Evolutionary conservation across 2,888 invertebrate species (phyloP).

Genomic region (Eilema caniola): DNA sequence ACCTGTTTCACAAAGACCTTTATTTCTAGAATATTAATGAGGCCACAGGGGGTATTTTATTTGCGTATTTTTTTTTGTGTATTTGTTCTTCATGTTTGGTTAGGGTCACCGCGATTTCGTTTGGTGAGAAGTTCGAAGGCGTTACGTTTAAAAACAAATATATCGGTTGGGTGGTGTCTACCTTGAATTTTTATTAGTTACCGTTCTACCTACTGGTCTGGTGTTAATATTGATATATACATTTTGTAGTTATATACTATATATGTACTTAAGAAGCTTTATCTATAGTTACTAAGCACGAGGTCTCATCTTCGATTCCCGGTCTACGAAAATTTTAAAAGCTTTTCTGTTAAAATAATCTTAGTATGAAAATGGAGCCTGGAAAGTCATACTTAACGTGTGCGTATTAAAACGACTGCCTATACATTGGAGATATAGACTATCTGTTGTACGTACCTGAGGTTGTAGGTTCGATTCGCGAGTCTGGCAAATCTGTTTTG

Average conservation of each 20-base stretch:
- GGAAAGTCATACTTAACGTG: not conserved
- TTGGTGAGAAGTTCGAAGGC: constrained; percentile 47
- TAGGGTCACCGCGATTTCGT: constrained; percentile 27
- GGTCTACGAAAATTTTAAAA: not conserved
- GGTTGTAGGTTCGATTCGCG: not conserved
- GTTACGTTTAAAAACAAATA: constrained; percentile 52
- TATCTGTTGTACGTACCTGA: not conserved
- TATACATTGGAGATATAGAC: not conserved
- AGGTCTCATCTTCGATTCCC: not conserved
- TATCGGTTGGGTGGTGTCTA: constrained; percentile 43
- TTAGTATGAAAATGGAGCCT: not conserved
- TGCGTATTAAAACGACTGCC: not conserved
- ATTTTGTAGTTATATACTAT: not conserved
- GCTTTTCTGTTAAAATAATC: not conserved
- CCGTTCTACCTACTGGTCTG: constrained; percentile 18
- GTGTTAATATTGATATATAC: not conserved
- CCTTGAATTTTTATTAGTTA: constrained; percentile 46
- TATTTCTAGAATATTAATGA: constrained; percentile 74
- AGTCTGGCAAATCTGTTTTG: not conserved
- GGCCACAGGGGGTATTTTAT: constrained; percentile 64
- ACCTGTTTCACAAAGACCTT: constrained; percentile 80
- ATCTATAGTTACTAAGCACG: not conserved
- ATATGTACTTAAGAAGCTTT: not conserved
- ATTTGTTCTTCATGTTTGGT: constrained; percentile 38
- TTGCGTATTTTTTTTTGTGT: constrained; percentile 54